A percentile compares a stretch with the other conserved stretches of the same genome.
Evolutionary conservation across 2,888 invertebrate species (phyloP).

Genomic region (Troides aeacus): DNA sequence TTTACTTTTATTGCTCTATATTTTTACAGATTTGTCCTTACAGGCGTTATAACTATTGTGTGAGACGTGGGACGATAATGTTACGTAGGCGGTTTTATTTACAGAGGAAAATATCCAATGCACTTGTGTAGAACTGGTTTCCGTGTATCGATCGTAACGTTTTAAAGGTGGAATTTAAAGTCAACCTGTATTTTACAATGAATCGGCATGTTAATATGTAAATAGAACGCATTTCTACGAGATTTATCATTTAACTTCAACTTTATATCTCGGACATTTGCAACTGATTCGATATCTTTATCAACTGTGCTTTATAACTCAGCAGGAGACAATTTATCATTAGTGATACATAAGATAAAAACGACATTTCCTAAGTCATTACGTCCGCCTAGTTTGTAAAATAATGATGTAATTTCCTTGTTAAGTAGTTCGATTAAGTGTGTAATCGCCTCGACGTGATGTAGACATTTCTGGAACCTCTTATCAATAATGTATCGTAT

Average conservation of each 20-base stretch:
- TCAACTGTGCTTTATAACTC: conserved; percentile 24
- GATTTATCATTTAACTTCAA: conserved; percentile 26
- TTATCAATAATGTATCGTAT: conserved; percentile 7
- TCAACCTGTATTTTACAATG: conserved; percentile 17
- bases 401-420: conserved; percentile 24
- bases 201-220: conserved; percentile 30
- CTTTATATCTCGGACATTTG: conserved; percentile 25
- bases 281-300: conserved; percentile 28
- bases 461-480: conserved; percentile 7
- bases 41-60: conserved; percentile 61
- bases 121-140: conserved; percentile 52
- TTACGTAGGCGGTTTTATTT: conserved; percentile 66
- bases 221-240: conserved; percentile 20
- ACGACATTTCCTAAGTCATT: conserved; percentile 22
- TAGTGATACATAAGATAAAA: conserved; percentile 20
- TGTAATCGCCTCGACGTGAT: conserved; percentile 10
- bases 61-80: conserved; percentile 60
- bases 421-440: conserved; percentile 20
- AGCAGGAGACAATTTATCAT: conserved; percentile 22
- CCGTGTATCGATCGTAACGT: conserved; percentile 18
- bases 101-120: conserved; percentile 60
- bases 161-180: conserved; percentile 25
- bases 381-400: conserved; percentile 4
- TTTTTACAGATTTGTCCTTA: conserved; percentile 63
- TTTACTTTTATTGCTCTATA: conserved; percentile 35